Conservation (phyloP, 2,888 invertebrate genomes). For the Drosophila heteroneura region DNA sequence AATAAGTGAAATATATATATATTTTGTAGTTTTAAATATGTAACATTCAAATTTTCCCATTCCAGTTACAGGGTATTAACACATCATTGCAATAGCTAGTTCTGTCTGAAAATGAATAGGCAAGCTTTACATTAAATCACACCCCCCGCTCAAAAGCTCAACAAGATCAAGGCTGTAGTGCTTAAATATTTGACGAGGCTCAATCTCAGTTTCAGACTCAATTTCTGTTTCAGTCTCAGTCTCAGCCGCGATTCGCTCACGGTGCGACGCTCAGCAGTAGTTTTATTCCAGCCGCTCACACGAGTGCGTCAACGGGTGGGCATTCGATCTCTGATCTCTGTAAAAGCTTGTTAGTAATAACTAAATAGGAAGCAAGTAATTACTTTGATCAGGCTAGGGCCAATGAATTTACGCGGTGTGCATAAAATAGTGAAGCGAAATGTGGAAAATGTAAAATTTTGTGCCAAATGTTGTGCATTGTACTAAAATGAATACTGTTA, state of each 20-base stretch:
- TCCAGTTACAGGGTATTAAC: conserved; percentile 10
- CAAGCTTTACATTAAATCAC: conserved; percentile 39
- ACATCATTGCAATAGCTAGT: neutral
- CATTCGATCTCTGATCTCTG: conserved; percentile 31
- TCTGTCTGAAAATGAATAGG: neutral
- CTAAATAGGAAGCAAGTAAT: conserved; percentile 62
- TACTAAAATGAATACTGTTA: conserved; percentile 10
- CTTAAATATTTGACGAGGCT: conserved; percentile 40
- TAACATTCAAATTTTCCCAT: neutral
- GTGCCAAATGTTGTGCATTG: conserved; percentile 1
- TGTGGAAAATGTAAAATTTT: conserved; percentile 13
- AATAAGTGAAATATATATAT: neutral
- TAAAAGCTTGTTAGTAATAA: conserved; percentile 41
- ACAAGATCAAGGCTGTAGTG: conserved; percentile 65
- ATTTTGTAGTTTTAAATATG: neutral
- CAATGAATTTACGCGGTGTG: conserved; percentile 24
- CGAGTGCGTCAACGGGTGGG: conserved; percentile 42
- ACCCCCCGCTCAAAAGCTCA: conserved; percentile 56
- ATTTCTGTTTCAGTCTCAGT: conserved; percentile 2
- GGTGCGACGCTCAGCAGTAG: conserved; percentile 34
- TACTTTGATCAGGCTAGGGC: conserved; percentile 30
- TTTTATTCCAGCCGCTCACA: conserved; percentile 54
- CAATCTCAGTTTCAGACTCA: conserved; percentile 23
- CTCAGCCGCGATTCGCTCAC: neutral
- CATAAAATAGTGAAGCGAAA: conserved; percentile 22